Evolutionary conservation across 2,113 vertebrate species (phyloP).

Genomic region (Axis porcinus): DNA sequence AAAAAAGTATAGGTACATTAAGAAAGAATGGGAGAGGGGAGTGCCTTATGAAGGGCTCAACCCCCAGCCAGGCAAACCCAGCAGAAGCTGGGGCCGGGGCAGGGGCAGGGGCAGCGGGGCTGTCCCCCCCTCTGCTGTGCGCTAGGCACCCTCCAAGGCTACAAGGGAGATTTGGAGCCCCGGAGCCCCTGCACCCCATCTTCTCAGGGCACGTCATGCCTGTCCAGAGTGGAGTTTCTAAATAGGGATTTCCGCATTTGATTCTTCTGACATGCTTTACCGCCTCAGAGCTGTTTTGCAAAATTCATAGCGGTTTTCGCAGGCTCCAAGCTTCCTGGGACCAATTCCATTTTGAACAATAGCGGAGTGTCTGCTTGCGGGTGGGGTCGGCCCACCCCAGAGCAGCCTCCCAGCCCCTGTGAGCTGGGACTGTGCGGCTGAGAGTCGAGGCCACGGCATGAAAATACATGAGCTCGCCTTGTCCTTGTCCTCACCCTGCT

Average conservation of each 20-base stretch:
- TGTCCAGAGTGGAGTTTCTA: slow-evolving; percentile 74
- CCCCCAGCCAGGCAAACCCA: neutral
- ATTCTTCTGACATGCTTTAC: slow-evolving; percentile 81
- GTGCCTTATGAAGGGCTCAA: neutral
- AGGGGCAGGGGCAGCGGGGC: neutral
- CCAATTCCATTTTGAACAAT: slow-evolving; percentile 84
- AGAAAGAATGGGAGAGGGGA: neutral
- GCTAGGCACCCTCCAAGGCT: neutral
- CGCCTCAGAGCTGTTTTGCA: slow-evolving; percentile 80
- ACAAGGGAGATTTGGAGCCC: neutral
- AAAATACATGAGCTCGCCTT: slow-evolving; percentile 77
- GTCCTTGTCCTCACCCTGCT: slow-evolving; percentile 49
- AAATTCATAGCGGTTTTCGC: slow-evolving; percentile 81
- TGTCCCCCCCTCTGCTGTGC: neutral
- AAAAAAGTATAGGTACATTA: slow-evolving; percentile 16
- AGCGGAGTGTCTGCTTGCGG: slow-evolving; percentile 62
- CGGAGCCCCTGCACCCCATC: neutral
- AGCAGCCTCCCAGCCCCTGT: slow-evolving; percentile 44
- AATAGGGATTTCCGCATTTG: slow-evolving; percentile 78
- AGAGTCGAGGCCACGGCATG: slow-evolving; percentile 64
- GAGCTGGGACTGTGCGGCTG: slow-evolving; percentile 40
- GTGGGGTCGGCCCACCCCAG: slow-evolving; percentile 43
- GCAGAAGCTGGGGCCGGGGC: neutral
- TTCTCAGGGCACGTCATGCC: neutral
- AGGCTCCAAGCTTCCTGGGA: slow-evolving; percentile 84